A percentile compares a stretch with the other conserved stretches of the same genome.
phyloP scores from a whole-genome alignment of 2,888 invertebrate genomes.

The Copidosoma aretas region DNA sequence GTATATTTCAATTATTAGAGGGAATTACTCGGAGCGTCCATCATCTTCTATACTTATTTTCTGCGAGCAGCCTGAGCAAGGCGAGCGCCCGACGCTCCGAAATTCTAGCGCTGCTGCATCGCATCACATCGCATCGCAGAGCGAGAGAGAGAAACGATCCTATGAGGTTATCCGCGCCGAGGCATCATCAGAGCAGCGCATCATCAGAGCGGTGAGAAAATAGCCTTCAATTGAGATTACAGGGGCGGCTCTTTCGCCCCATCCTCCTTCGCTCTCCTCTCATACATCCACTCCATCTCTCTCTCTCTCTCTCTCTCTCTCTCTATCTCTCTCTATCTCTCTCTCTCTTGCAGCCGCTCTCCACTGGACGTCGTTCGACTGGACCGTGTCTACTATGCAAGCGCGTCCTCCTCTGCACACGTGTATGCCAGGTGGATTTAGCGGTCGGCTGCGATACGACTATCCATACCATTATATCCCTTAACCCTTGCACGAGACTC shows the following conservation, averaged over 20 bases:
- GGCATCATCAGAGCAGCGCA: constrained; percentile 61
- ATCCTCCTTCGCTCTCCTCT: constrained; percentile 34
- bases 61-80: constrained; percentile 45
- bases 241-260: constrained; percentile 58
- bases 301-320: constrained; percentile 39
- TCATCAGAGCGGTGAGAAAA: constrained; percentile 64
- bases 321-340: constrained; percentile 45
- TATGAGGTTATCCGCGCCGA: constrained; percentile 48
- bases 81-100: constrained; percentile 30
- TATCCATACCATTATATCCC: constrained; percentile 38
- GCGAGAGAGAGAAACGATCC: constrained; percentile 52
- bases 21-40: constrained; percentile 62
- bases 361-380: constrained; percentile 21
- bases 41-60: constrained; percentile 63
- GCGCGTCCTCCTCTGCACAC: neutral
- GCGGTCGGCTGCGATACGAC: constrained; percentile 9
- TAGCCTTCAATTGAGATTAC: constrained; percentile 64
- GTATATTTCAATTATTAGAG: constrained; percentile 64
- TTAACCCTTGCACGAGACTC: constrained; percentile 27
- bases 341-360: constrained; percentile 40
- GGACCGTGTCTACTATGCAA: constrained; percentile 7
- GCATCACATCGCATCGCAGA: constrained; percentile 25
- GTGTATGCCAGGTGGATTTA: no score
- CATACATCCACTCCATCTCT: constrained; percentile 45
- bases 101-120: constrained; percentile 42